Percentiles rank a stretch among this genome's conserved stretches.
Conservation (phyloP, 2,113 vertebrate species). For the Nycticorax nycticorax region DNA sequence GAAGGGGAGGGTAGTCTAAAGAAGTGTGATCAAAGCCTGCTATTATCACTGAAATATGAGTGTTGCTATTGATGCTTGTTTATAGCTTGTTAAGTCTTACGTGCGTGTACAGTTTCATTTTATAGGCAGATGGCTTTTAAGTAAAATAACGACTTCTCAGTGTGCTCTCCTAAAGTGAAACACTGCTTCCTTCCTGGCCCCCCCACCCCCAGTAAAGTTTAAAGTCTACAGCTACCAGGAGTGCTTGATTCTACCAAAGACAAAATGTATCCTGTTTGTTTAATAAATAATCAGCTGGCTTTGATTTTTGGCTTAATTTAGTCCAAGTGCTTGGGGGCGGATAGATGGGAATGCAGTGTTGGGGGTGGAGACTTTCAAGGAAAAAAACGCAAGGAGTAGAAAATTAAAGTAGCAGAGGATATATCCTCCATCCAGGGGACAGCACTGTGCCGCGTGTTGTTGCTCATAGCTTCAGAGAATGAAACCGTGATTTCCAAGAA, state of each 20-base stretch:
- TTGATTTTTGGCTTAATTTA: constrained; percentile 43
- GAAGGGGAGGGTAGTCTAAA: neutral
- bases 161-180: constrained; percentile 24
- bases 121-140: constrained; percentile 30
- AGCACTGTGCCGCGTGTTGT: accelerated
- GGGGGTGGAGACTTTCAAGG: constrained; percentile 32
- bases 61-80: constrained; percentile 20
- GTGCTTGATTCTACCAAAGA: neutral
- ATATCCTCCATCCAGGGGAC: neutral
- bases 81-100: neutral
- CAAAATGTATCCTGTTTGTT: constrained; percentile 42
- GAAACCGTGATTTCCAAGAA: neutral
- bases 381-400: constrained; percentile 3
- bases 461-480: neutral
- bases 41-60: neutral
- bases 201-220: neutral
- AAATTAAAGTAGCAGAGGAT: neutral
- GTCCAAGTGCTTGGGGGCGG: neutral
- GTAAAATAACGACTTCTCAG: neutral
- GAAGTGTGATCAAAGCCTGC: neutral
- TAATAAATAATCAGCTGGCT: constrained; percentile 56
- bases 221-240: neutral
- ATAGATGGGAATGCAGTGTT: neutral
- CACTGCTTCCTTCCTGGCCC: neutral
- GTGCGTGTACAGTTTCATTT: neutral